Evolutionary conservation across 2,888 invertebrate species (phyloP), one percentile per base, ranked within the genome.

Genomic region (Magallana nippona): DNA sequence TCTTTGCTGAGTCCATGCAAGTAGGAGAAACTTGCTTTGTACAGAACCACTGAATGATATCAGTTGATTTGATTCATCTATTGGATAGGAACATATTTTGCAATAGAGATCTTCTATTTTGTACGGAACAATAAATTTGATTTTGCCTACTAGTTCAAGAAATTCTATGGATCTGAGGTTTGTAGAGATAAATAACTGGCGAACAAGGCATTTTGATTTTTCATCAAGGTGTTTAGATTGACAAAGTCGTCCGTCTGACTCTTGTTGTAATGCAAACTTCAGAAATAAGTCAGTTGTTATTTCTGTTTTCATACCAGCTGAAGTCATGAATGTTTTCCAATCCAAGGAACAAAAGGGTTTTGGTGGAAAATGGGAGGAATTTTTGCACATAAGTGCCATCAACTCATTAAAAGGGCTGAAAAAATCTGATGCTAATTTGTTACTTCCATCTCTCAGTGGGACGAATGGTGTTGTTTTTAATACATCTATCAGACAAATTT

Each of bases 41-140:
- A 87, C 82, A 17, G 87, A 77, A 17, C 80, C 78, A 13, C 82
- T 11, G 80, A 89, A 88, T 63, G 84, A 83, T 62, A 88, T 86
- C 11, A 89, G 77, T 1, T 27, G 11, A 0, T 27, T 78, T n/a
- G 81, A 27, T 58, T 82, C n/a, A 15, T 55, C 22, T 11, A 85
- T 87, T 44, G 63, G 22, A 22, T 78, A 78, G 1, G 77, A n/a
- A 22, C 79, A 82, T 1, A 88, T 83, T 1, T 77, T 22, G 8
- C 78, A n/a, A 22, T 15, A 55, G n/a, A 1, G 56, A 1, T 2
- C n/a, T n/a, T 60, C 32, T 32, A 87, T 80, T n/a, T 55, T 55
- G 17, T 81, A 56, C n/a, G 86, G 87, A 11, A 82, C 27, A 27
- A 89, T 84, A 60, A 88, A 89, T n/a, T 82, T 81, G 32, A 88